Percentiles rank a stretch among this genome's conserved stretches.
Conservation (phyloP, 2,888 invertebrate species). For the Mactromeris polynyma region DNA sequence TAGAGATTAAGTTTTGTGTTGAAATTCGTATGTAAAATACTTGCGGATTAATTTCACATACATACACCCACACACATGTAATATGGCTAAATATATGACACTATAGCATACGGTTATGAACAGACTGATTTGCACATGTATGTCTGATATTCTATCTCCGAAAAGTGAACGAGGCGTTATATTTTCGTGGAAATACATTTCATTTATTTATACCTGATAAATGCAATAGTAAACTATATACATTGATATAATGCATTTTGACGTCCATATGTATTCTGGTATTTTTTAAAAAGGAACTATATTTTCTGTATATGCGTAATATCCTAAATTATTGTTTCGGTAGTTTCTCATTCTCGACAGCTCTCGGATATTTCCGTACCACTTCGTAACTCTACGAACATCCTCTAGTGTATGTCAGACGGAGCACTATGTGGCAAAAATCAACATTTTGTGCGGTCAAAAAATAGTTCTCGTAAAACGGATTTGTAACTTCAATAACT, state of each 20-base stretch:
- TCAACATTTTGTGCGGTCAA: too few species aligned
- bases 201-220: neutral
- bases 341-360: too few species aligned
- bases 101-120: neutral
- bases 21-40: neutral
- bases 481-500: too few species aligned
- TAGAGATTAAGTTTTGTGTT: constrained; percentile 20
- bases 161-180: neutral
- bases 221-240: neutral
- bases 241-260: neutral
- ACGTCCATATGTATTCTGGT: neutral
- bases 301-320: neutral
- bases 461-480: too few species aligned
- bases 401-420: too few species aligned
- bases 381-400: too few species aligned
- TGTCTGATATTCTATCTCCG: neutral
- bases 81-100: too few species aligned
- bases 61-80: neutral
- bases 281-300: neutral
- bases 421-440: too few species aligned
- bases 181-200: neutral
- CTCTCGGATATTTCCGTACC: too few species aligned
- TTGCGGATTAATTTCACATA: neutral
- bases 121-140: neutral
- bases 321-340: too few species aligned